Percentiles rank a stretch among this genome's conserved stretches.
Evolutionary conservation across 2,113 vertebrate genomes (phyloP).

Genomic region (Urocolius indicus): DNA sequence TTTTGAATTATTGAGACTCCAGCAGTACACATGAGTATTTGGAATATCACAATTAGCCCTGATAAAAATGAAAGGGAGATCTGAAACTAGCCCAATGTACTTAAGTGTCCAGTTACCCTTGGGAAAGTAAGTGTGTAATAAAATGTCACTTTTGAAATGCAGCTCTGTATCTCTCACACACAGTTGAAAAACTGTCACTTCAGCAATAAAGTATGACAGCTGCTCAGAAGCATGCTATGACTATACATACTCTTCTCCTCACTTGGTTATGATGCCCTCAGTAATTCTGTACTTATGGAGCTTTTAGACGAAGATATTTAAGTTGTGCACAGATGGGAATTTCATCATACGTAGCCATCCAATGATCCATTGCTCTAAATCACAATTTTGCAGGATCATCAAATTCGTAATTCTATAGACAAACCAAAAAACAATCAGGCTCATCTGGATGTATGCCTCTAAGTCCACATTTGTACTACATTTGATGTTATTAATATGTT

Average conservation of each 20-base stretch:
- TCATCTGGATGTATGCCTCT: not conserved
- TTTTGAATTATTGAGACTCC: not conserved
- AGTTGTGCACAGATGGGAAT: not conserved
- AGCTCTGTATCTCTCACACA: not conserved
- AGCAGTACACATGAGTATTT: not conserved
- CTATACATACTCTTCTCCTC: not conserved
- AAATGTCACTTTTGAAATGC: not conserved
- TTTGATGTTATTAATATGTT: not conserved
- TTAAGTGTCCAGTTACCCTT: not conserved
- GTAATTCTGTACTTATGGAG: not conserved
- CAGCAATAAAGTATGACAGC: not conserved
- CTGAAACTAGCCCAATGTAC: not conserved
- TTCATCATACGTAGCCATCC: not conserved
- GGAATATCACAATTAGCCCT: not conserved
- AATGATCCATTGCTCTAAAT: not conserved
- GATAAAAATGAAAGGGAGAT: not conserved
- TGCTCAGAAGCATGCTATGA: not conserved
- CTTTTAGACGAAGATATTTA: not conserved
- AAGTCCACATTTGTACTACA: not conserved
- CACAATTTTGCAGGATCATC: not conserved
- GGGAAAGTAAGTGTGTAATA: not conserved
- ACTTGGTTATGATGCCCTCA: not conserved
- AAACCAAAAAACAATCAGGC: not conserved
- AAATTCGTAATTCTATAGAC: not conserved
- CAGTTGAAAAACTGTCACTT: not conserved